These are phyloP conservation scores for Acanthosepion lycidas DNA, from an alignment of 2,888 invertebrate species.

Conservation along the genomic window DNA sequence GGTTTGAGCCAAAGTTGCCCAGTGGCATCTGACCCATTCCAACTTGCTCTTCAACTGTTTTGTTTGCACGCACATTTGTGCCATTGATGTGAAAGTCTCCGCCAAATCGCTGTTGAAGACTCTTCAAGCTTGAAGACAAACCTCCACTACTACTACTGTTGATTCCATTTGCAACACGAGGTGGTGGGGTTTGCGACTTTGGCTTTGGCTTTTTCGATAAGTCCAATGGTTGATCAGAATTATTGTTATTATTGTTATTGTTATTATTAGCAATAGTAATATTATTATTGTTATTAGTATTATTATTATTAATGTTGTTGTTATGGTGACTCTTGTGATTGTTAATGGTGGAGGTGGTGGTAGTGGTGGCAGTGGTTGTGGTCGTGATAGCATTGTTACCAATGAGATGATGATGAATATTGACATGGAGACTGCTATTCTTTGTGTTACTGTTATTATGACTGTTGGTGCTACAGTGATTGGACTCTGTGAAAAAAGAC, in stretches of 20 bases:
- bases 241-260: neutral
- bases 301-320: neutral
- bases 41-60: constrained; percentile 38
- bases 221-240: constrained; percentile 64
- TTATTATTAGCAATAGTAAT: neutral
- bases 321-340: constrained; percentile 41
- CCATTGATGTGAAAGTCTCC: constrained; percentile 63
- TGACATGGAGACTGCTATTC: neutral
- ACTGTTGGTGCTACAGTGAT: constrained; percentile 38
- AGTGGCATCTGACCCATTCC: neutral
- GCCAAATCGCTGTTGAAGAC: constrained; percentile 68
- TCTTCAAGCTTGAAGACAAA: constrained; percentile 65
- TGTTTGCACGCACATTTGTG: neutral
- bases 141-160: neutral
- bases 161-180: constrained; percentile 37
- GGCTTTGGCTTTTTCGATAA: constrained; percentile 62
- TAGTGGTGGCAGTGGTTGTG: neutral
- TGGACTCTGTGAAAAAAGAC: neutral
- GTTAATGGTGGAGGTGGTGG: neutral
- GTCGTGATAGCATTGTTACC: constrained; percentile 20
- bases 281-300: neutral
- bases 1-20: neutral
- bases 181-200: constrained; percentile 23
- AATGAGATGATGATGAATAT: neutral
- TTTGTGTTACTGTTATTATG: neutral